Conservation (phyloP, 2,797 vertebrate species). For the Sparidentex hasta region DNA sequence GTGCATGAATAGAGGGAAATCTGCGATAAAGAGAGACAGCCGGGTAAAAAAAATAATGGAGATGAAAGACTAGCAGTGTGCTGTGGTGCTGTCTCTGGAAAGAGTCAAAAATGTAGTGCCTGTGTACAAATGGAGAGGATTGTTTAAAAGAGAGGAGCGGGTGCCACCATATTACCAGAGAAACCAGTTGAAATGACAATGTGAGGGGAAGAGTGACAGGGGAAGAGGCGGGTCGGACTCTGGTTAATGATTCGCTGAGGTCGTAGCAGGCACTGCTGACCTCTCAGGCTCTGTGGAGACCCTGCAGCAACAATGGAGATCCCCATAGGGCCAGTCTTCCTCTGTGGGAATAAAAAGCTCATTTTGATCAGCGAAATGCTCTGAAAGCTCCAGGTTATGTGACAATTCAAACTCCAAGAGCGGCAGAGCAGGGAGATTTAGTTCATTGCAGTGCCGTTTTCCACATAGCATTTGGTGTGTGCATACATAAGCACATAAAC, state of each 20-base stretch:
- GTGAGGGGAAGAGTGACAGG: background rate
- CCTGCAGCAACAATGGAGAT: background rate
- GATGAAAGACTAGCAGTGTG: constrained; percentile 3
- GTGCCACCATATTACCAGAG: constrained; percentile 11
- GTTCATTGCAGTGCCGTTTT: constrained; percentile 3
- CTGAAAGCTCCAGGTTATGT: constrained; percentile 25
- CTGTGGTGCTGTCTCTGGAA: constrained; percentile 1
- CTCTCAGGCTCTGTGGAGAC: constrained; percentile 22
- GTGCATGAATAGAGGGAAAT: constrained; percentile 37
- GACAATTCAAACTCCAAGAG: constrained; percentile 32
- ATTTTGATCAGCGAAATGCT: constrained; percentile 22
- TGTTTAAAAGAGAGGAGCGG: constrained; percentile 9
- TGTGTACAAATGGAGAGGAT: constrained; percentile 8
- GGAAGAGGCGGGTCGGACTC: constrained; percentile 11
- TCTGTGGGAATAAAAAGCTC: constrained; percentile 16
- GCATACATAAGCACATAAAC: background rate
- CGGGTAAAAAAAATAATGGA: constrained; percentile 1
- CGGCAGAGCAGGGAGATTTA: constrained; percentile 24
- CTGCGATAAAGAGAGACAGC: background rate
- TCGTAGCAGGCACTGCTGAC: constrained; percentile 32
- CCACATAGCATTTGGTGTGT: constrained; percentile 5
- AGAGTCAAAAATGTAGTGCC: background rate
- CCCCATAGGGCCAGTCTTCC: constrained; percentile 12
- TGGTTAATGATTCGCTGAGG: constrained; percentile 39
- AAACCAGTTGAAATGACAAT: constrained; percentile 15